Conservation (phyloP, 1,140 invertebrate species). For the Drosophila obscura region DNA sequence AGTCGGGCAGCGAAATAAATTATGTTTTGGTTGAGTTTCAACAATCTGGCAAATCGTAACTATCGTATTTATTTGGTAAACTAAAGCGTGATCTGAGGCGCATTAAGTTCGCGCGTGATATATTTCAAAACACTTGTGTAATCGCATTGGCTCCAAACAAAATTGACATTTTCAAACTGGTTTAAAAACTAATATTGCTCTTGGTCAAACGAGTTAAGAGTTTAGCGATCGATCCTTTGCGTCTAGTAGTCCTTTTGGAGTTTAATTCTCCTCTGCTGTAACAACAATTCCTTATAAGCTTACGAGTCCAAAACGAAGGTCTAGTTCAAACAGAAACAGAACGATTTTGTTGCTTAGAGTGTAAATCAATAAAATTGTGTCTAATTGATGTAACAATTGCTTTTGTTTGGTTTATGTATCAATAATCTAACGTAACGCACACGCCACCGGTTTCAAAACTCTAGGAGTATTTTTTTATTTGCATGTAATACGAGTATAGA, state of each 20-base stretch:
- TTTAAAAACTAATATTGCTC: conserved; percentile 79
- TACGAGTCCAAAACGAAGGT: conserved; percentile 10
- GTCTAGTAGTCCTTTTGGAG: conserved; percentile 11
- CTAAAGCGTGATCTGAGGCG: conserved; percentile 39
- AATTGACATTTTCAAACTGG: conserved; percentile 68
- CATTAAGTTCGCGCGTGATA: conserved; percentile 47
- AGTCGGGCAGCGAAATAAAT: conserved; percentile 47
- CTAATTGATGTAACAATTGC: conserved; percentile 56
- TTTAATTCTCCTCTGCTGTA: conserved; percentile 54
- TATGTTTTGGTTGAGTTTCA: conserved; percentile 34
- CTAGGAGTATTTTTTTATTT: background rate
- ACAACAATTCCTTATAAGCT: conserved; percentile 59
- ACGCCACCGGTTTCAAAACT: conserved; percentile 6
- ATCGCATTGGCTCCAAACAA: conserved; percentile 49
- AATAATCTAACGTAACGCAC: conserved; percentile 7
- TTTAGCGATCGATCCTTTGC: conserved; percentile 8
- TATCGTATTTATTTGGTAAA: conserved; percentile 34
- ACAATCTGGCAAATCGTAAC: conserved; percentile 39
- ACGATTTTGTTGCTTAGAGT: conserved; percentile 5
- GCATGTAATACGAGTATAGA: background rate
- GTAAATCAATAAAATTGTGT: conserved; percentile 36
- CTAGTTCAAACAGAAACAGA: conserved; percentile 1
- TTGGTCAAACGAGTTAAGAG: conserved; percentile 27
- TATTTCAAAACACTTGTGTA: conserved; percentile 32
- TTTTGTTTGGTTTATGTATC: conserved; percentile 3